A percentile compares a stretch with the other conserved stretches of the same genome.
These are phyloP conservation scores for Gastracanthus pulcherrimus DNA, from an alignment of 2,888 invertebrate genomes.

Conservation along the genomic window DNA sequence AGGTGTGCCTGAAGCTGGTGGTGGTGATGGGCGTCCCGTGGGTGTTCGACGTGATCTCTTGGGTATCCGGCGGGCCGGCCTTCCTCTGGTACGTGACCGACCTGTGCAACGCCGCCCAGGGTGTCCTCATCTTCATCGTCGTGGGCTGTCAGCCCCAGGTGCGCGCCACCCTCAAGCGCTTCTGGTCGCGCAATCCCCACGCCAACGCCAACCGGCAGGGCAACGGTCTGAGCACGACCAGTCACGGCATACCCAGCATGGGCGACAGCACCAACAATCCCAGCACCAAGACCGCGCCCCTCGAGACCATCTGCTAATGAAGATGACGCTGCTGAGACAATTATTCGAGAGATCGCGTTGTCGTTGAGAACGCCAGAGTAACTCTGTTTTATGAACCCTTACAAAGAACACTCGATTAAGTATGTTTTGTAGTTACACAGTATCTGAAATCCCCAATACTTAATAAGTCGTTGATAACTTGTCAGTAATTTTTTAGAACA, in stretches of 20 bases:
- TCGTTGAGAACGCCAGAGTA: no score
- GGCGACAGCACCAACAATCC: conserved; percentile 87
- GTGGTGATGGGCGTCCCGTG: conserved; percentile 89
- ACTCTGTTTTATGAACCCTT: no score
- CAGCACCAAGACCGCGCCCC: conserved; percentile 80
- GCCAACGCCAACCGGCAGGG: conserved; percentile 81
- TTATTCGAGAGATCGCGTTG: no score
- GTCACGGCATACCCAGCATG: conserved; percentile 90
- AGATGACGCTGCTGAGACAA: no score
- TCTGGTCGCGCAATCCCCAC: conserved; percentile 81
- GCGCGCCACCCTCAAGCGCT: conserved; percentile 83
- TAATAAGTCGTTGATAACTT: no score
- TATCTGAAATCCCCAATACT: no score
- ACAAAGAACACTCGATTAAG: no score
- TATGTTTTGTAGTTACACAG: no score
- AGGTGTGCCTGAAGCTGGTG: conserved; percentile 92
- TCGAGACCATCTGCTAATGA: conserved; percentile 80
- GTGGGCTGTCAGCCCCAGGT: conserved; percentile 93
- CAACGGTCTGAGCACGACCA: conserved; percentile 84
- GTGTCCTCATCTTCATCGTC: conserved; percentile 92
- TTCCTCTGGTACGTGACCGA: conserved; percentile 92
- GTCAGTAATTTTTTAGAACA: no score
- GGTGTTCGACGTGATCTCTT: conserved; percentile 89
- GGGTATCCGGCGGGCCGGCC: conserved; percentile 89
- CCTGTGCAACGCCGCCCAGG: conserved; percentile 91